Conservation (phyloP, 2,888 invertebrate genomes). For the Pachliopta kotzebuea region DNA sequence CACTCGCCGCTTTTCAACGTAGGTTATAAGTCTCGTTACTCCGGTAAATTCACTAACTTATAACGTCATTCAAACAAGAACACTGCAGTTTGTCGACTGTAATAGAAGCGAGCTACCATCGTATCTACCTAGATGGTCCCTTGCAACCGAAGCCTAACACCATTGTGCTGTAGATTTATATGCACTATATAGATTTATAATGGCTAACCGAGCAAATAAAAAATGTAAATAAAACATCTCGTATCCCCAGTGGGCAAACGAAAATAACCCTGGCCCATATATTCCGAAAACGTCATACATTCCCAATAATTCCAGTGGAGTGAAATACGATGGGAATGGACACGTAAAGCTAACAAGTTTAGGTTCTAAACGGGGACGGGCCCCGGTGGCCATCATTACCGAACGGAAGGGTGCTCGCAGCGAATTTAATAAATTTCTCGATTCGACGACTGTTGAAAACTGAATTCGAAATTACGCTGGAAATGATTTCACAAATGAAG, state of each 20-base stretch:
- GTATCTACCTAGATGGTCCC: no score
- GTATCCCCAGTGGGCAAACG: conserved; percentile 19
- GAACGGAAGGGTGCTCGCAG: conserved; percentile 45
- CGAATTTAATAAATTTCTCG: conserved; percentile 52
- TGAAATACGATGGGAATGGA: conserved; percentile 37
- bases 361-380: conserved; percentile 39
- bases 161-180: no score
- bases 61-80: no score
- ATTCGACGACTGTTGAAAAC: conserved; percentile 35
- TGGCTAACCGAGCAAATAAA: conserved; percentile 6
- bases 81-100: no score
- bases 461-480: conserved; percentile 34
- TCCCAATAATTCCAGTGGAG: conserved; percentile 32
- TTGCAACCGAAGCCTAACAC: no score
- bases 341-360: conserved; percentile 51
- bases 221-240: conserved; percentile 28
- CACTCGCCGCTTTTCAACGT: no score
- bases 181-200: neutral
- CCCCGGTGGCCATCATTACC: conserved; percentile 45
- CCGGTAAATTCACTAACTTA: no score
- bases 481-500: conserved; percentile 37
- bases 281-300: conserved; percentile 31
- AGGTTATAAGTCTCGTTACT: no score
- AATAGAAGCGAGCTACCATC: no score
- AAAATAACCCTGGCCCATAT: conserved; percentile 26